These are phyloP conservation scores for Aptenodytes forsteri DNA, from an alignment of 2,113 vertebrate genomes.

Conservation along the genomic window DNA sequence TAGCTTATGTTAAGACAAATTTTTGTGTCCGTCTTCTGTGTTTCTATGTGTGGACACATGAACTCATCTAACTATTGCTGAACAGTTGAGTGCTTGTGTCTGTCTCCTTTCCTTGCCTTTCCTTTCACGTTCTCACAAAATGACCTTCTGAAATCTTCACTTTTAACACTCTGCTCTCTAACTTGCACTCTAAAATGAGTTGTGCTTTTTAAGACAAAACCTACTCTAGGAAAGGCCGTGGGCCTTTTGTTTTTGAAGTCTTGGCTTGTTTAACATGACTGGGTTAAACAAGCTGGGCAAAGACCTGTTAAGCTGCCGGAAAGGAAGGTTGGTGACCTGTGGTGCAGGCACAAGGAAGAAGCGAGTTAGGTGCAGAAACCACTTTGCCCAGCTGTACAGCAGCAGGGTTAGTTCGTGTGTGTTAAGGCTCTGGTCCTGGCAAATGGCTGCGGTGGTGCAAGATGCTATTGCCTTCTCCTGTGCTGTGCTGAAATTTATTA, in stretches of 20 bases:
- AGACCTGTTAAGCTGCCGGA: not conserved
- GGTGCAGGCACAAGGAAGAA: not conserved
- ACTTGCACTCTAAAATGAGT: not conserved
- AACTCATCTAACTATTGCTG: not conserved
- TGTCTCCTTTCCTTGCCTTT: not conserved
- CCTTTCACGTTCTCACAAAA: not conserved
- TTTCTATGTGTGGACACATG: not conserved
- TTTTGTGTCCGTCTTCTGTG: not conserved
- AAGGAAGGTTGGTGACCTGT: not conserved
- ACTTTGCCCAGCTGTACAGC: not conserved
- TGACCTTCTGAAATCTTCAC: not conserved
- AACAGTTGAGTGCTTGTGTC: not conserved
- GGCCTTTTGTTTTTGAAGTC: not conserved
- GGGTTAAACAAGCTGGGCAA: not conserved
- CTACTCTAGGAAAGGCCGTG: not conserved
- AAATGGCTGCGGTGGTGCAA: not conserved
- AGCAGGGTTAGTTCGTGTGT: accelerated
- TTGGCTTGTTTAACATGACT: not conserved
- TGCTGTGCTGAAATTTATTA: not conserved
- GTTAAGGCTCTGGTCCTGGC: not conserved
- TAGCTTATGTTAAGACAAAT: not conserved
- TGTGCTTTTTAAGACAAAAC: not conserved
- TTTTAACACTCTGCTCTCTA: not conserved
- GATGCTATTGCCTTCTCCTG: not conserved
- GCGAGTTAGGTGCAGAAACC: not conserved